Conservation (phyloP, 1,140 invertebrate species). For the Neotoxoptera formosana region DNA sequence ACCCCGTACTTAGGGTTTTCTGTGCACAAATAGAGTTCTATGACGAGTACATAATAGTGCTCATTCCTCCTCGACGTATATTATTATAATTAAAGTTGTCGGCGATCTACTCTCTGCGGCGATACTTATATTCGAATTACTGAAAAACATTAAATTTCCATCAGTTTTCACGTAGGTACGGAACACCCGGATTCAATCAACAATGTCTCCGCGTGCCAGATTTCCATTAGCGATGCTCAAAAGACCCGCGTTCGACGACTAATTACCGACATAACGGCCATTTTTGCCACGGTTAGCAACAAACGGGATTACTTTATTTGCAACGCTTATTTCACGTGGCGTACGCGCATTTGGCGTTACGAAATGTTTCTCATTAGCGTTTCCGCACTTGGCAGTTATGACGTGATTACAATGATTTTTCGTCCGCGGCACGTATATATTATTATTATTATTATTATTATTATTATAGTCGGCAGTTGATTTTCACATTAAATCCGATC, state of each 20-base stretch:
- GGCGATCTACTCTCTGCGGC: neutral
- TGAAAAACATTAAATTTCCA: neutral
- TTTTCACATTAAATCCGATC: neutral
- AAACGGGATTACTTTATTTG: neutral
- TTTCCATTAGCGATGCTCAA: neutral
- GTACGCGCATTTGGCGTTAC: neutral
- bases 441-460: neutral
- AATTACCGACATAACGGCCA: neutral
- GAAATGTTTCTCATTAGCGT: slow-evolving; percentile 16
- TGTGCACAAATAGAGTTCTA: neutral
- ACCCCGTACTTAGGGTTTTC: neutral
- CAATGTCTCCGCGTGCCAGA: neutral
- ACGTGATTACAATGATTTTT: neutral
- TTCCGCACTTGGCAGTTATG: neutral
- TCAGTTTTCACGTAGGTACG: neutral
- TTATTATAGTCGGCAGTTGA: neutral
- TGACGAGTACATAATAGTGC: neutral
- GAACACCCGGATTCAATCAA: neutral
- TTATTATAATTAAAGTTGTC: neutral
- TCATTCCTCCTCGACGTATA: neutral
- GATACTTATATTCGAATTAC: neutral
- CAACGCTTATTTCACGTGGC: neutral
- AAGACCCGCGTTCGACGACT: neutral
- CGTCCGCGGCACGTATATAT: too few relatives aligned
- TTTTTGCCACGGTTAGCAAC: neutral